These are phyloP conservation scores for Parus major DNA, from an alignment of 2,113 vertebrate genomes.

Conservation along the genomic window DNA sequence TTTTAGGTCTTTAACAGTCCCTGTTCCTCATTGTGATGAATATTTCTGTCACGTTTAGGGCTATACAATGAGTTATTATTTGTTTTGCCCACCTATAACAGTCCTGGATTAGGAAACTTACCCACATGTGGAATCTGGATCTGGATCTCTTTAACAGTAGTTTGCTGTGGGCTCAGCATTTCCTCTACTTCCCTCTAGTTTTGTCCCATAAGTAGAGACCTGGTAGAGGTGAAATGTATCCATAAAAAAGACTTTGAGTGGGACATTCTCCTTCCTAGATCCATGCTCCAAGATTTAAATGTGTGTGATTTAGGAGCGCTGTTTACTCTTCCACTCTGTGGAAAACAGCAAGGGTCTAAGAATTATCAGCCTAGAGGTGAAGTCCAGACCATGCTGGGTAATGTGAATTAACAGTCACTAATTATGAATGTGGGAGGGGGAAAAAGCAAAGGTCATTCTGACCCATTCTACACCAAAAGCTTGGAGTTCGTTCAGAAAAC, in stretches of 20 bases:
- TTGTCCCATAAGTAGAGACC: not conserved
- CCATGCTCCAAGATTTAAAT: not conserved
- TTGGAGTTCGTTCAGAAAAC: constrained; percentile 62
- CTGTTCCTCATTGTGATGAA: not conserved
- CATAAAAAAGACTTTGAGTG: not conserved
- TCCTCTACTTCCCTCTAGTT: not conserved
- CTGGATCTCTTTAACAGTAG: not conserved
- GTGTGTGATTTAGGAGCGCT: not conserved
- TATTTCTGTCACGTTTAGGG: not conserved
- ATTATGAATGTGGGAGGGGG: not conserved
- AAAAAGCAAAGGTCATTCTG: constrained; percentile 46
- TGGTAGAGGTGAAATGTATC: not conserved
- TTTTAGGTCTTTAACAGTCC: not conserved
- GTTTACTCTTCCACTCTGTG: not conserved
- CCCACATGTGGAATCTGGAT: not conserved
- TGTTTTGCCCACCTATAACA: not conserved
- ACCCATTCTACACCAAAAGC: constrained; percentile 47
- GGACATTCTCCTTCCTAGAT: not conserved
- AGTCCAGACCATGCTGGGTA: not conserved
- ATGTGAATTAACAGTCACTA: not conserved
- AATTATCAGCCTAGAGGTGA: not conserved
- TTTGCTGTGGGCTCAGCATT: not conserved
- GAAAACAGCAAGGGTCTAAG: not conserved
- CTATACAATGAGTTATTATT: not conserved
- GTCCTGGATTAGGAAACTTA: not conserved